Conservation (phyloP, 2,797 vertebrate species). For the Morelia viridis region DNA sequence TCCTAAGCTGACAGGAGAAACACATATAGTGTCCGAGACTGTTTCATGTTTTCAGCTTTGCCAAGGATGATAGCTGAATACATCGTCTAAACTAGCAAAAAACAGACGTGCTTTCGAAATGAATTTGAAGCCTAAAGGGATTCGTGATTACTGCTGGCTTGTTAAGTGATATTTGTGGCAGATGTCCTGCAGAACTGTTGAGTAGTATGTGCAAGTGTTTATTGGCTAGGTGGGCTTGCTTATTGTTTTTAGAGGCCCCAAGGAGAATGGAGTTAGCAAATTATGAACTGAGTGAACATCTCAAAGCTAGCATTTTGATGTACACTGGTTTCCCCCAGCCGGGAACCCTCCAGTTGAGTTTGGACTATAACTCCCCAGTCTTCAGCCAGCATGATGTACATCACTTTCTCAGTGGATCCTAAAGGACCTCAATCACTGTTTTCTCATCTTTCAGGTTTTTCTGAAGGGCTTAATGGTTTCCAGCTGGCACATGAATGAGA, state of each 20-base stretch:
- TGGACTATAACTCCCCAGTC: not conserved
- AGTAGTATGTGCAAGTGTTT: not conserved
- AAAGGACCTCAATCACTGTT: not conserved
- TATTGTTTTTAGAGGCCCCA: constrained; percentile 4
- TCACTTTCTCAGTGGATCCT: not conserved
- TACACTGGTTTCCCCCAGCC: not conserved
- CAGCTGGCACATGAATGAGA: not conserved
- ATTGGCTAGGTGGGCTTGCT: not conserved
- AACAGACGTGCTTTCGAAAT: constrained; percentile 11
- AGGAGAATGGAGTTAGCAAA: not conserved
- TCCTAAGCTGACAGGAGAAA: not conserved
- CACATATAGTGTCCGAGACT: not conserved
- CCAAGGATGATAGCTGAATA: not conserved
- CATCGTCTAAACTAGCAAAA: not conserved
- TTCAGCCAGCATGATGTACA: not conserved
- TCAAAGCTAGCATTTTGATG: not conserved
- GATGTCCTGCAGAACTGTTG: constrained; percentile 13
- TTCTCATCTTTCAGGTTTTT: not conserved
- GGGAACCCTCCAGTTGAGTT: not conserved
- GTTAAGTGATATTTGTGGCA: constrained; percentile 25
- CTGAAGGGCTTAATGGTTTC: not conserved
- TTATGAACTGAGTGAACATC: not conserved
- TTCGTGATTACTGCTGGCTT: constrained; percentile 14
- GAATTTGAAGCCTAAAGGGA: constrained; percentile 2
- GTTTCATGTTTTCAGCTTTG: not conserved